A percentile compares a stretch with the other conserved stretches of the same genome.
These are phyloP conservation scores for Corythornis madagascariensis DNA, from an alignment of 2,113 vertebrate species.

Conservation along the genomic window DNA sequence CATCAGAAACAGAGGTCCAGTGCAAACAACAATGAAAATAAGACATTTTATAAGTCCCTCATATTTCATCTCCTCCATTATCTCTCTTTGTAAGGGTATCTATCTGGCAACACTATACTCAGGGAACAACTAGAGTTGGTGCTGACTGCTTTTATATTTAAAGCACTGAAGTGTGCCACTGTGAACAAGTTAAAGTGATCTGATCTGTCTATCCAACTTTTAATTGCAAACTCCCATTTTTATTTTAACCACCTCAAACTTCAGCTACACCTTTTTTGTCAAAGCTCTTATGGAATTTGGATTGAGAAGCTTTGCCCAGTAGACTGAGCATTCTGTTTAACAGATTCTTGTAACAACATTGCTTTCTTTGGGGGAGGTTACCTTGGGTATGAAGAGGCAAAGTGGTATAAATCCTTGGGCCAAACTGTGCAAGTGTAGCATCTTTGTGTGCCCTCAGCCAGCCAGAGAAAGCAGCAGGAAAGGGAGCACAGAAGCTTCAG, in stretches of 20 bases:
- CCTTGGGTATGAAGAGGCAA: neutral
- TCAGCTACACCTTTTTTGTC: neutral
- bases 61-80: neutral
- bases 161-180: neutral
- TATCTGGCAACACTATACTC: neutral
- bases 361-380: neutral
- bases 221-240: neutral
- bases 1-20: neutral
- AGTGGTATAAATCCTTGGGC: neutral
- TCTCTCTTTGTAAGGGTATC: neutral
- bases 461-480: neutral
- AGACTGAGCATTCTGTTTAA: neutral
- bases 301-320: neutral
- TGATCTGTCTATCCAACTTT: neutral
- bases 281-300: neutral
- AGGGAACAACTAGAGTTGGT: neutral
- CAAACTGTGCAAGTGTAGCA: neutral
- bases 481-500: slow-evolving; percentile 55
- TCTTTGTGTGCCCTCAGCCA: neutral
- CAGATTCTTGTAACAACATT: neutral
- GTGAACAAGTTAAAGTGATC: neutral
- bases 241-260: neutral
- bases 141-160: neutral
- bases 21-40: neutral
- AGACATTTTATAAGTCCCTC: neutral